phyloP scores from a whole-genome alignment of 2,888 invertebrate genomes.

The Tetanocera ferruginea region DNA sequence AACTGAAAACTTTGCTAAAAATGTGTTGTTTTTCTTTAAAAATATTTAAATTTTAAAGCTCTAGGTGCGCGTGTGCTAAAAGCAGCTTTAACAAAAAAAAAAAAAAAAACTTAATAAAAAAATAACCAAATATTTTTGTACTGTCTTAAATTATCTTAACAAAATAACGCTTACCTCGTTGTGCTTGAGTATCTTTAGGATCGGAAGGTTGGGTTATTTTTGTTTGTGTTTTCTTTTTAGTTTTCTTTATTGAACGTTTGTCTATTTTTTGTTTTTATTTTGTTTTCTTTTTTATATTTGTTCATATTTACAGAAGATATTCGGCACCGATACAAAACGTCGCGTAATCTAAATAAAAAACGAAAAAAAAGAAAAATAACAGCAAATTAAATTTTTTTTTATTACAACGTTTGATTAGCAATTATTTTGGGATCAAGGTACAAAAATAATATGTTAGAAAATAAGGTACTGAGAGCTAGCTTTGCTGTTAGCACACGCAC shows the following conservation, averaged over 20 bases:
- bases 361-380: constrained; percentile 66
- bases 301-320: constrained; percentile 68
- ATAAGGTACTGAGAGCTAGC: neutral
- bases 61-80: constrained; percentile 64
- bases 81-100: constrained; percentile 12
- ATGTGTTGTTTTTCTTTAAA: neutral
- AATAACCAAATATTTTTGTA: neutral
- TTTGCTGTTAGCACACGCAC: constrained; percentile 69
- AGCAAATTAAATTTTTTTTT: constrained; percentile 56
- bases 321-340: constrained; percentile 71
- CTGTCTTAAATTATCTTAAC: constrained; percentile 6
- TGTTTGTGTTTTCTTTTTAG: constrained; percentile 48
- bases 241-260: constrained; percentile 46
- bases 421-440: constrained; percentile 36
- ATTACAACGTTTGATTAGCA: constrained; percentile 42
- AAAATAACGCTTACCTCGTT: constrained; percentile 50
- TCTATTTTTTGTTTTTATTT: constrained; percentile 42
- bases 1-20: neutral
- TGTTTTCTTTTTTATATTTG: constrained; percentile 44
- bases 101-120: neutral
- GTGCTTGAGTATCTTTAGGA: constrained; percentile 39
- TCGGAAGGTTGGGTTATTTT: constrained; percentile 52
- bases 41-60: constrained; percentile 17
- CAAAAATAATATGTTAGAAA: constrained; percentile 35
- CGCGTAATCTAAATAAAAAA: constrained; percentile 70